A percentile compares a stretch with the other conserved stretches of the same genome.
phyloP scores from a whole-genome alignment of 1,140 invertebrate genomes.

The Drosophila jambulina region DNA sequence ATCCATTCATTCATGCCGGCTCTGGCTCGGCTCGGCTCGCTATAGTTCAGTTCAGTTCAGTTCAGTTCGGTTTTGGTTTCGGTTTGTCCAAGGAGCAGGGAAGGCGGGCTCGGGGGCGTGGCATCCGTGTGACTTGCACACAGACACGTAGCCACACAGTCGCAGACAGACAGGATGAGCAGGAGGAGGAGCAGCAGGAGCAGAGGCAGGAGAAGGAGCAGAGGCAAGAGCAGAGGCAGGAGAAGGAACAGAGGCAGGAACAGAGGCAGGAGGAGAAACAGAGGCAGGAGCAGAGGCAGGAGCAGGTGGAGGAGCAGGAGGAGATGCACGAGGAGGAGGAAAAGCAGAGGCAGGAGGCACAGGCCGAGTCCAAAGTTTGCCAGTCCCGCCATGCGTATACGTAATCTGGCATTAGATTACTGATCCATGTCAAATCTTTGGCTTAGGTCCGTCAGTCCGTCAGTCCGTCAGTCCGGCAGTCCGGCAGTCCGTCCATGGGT shows the following conservation, averaged over 20 bases:
- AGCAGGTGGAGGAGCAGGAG: not conserved
- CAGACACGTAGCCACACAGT: conserved; percentile 39
- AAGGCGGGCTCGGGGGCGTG: conserved; percentile 22
- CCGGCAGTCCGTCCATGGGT: not conserved
- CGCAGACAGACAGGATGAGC: conserved; percentile 27
- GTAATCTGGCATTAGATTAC: conserved; percentile 85
- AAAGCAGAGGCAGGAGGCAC: not conserved
- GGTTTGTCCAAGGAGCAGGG: conserved; percentile 2
- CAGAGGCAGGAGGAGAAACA: not conserved
- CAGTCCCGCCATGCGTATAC: conserved; percentile 81
- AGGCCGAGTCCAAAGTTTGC: conserved; percentile 51
- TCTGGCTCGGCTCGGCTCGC: conserved; percentile 24
- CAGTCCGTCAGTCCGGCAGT: conserved; percentile 39
- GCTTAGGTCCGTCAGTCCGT: conserved; percentile 66
- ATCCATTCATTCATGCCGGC: conserved; percentile 80
- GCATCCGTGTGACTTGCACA: conserved; percentile 50
- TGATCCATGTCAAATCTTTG: conserved; percentile 85
- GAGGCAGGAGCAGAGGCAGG: too few species aligned
- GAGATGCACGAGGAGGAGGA: too few species aligned
- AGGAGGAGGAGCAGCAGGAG: not conserved
- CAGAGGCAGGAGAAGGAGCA: not conserved
- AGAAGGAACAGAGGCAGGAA: not conserved
- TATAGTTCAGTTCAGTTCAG: conserved; percentile 25
- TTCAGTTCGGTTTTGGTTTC: conserved; percentile 22
- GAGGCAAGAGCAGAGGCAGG: too few species aligned